phyloP scores from a whole-genome alignment of 1,140 invertebrate genomes.

The Pristionchus pacificus region DNA sequence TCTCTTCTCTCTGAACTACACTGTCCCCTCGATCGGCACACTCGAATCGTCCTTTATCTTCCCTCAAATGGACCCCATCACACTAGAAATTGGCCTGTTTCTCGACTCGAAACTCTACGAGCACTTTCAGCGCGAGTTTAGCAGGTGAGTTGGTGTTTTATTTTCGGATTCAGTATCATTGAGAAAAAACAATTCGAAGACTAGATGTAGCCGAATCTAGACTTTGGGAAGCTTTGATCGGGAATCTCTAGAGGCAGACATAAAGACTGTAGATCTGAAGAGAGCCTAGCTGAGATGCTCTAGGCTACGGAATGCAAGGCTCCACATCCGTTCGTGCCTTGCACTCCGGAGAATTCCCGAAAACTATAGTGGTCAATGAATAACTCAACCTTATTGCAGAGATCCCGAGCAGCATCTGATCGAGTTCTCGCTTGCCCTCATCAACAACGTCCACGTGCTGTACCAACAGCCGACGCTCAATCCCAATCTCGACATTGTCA shows the following conservation, averaged over 20 bases:
- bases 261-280: too few relatives aligned
- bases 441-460: slow-evolving; percentile 56
- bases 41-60: slow-evolving; percentile 57
- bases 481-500: slow-evolving; percentile 56
- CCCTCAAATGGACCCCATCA: slow-evolving; percentile 56
- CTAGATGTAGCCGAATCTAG: too few relatives aligned
- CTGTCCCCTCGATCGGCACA: slow-evolving; percentile 47
- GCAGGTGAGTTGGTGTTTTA: not conserved
- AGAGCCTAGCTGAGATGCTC: too few relatives aligned
- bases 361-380: not conserved
- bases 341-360: not conserved
- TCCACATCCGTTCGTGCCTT: too few relatives aligned
- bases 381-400: slow-evolving; percentile 24
- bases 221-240: too few relatives aligned
- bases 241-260: too few relatives aligned
- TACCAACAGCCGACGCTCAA: slow-evolving; percentile 55
- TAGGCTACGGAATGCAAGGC: too few relatives aligned
- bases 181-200: too few relatives aligned
- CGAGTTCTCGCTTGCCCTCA: slow-evolving; percentile 53
- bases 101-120: slow-evolving; percentile 53
- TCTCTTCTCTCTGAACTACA: slow-evolving; percentile 46
- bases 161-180: too few relatives aligned
- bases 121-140: slow-evolving; percentile 50
- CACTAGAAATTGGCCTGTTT: slow-evolving; percentile 55
- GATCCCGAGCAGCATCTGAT: slow-evolving; percentile 55